Percentiles rank a stretch among this genome's conserved stretches.
These are phyloP conservation scores for Panagrolaimus sp. DNA, from an alignment of 1,140 invertebrate species.

Conservation along the genomic window DNA sequence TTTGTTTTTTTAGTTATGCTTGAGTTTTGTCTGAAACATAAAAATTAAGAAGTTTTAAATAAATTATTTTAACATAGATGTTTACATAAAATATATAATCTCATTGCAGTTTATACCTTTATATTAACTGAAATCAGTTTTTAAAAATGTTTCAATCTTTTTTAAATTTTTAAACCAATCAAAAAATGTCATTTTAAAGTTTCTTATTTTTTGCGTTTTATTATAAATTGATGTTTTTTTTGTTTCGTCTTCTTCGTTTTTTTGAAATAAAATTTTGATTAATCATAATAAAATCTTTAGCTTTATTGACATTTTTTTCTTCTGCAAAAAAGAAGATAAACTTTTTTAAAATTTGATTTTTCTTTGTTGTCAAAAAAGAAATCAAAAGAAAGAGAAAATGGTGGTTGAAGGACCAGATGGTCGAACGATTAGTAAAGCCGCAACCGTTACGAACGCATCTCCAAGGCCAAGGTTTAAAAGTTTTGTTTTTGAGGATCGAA, in stretches of 20 bases:
- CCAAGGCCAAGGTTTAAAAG: conserved; percentile 17
- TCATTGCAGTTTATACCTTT: no score
- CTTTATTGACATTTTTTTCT: background rate
- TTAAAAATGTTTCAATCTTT: no score
- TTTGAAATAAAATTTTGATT: background rate
- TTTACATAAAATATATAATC: no score
- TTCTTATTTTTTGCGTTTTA: background rate
- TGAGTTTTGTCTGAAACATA: no score
- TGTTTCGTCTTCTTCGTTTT: background rate
- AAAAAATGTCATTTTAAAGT: no score
- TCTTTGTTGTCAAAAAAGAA: background rate
- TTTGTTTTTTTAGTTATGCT: no score
- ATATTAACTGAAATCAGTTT: no score
- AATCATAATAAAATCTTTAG: no score
- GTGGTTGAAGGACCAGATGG: conserved; percentile 14
- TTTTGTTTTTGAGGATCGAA: background rate
- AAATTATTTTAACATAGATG: no score
- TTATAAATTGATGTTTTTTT: background rate
- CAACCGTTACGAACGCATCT: conserved; percentile 20
- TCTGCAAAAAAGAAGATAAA: background rate
- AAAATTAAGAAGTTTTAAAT: no score
- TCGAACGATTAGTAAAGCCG: conserved; percentile 15
- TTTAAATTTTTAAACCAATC: no score
- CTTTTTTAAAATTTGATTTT: background rate
- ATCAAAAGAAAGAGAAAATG: background rate